Conservation (phyloP, 2,888 invertebrate species). For the Melolontha melolontha region DNA sequence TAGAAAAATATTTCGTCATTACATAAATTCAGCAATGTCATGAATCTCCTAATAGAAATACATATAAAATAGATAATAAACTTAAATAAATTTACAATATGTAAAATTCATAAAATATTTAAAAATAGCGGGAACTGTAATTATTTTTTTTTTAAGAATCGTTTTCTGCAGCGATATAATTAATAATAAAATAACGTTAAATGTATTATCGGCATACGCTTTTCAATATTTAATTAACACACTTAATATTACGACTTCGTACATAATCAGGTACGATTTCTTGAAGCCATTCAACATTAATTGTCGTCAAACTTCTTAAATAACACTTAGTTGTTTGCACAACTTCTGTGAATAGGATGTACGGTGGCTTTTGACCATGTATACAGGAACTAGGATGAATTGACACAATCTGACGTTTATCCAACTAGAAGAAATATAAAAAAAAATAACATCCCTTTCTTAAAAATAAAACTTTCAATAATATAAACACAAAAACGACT, state of each 20-base stretch:
- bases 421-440: conserved; percentile 65
- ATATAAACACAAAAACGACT: no score
- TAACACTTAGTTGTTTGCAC: conserved; percentile 87
- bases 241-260: conserved; percentile 42
- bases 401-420: conserved; percentile 75
- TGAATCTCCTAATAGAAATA: conserved; percentile 4
- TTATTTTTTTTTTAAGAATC: neutral
- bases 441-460: neutral
- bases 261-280: conserved; percentile 69
- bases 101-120: conserved; percentile 20
- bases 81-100: conserved; percentile 7
- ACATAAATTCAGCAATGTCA: conserved; percentile 4
- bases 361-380: conserved; percentile 77
- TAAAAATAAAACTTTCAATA: no score
- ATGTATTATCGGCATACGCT: conserved; percentile 3
- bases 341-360: conserved; percentile 87
- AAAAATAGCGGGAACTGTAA: conserved; percentile 2
- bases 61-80: conserved; percentile 14
- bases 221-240: conserved; percentile 27
- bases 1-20: conserved; percentile 31
- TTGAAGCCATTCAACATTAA: conserved; percentile 85
- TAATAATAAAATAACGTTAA: no score
- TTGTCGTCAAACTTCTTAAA: conserved; percentile 80
- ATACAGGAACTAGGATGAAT: conserved; percentile 89
- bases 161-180: no score